Conservation (phyloP, 2,797 vertebrate genomes). For the Megaceryle alcyon region DNA sequence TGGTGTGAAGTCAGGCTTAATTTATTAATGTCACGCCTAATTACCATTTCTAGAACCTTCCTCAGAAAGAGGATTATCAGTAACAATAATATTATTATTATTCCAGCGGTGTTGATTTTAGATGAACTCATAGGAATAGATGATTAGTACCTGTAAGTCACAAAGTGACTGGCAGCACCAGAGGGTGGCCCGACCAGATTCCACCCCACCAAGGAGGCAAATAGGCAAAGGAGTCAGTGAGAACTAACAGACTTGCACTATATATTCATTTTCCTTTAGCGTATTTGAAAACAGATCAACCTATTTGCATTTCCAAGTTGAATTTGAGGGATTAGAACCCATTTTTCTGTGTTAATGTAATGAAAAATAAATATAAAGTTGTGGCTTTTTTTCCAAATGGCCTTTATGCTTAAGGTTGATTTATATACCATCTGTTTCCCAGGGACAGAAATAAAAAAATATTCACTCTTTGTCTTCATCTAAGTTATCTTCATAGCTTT, state of each 20-base stretch:
- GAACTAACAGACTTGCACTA: neutral
- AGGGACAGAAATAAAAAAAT: conserved; percentile 18
- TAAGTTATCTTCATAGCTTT: conserved; percentile 27
- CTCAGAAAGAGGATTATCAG: conserved; percentile 31
- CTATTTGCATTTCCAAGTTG: conserved; percentile 25
- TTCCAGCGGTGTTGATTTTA: neutral
- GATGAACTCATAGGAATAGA: neutral
- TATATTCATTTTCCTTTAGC: neutral
- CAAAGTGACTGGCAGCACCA: neutral
- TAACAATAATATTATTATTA: neutral
- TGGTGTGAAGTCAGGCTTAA: neutral
- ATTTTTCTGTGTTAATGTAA: neutral
- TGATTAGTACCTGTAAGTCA: neutral
- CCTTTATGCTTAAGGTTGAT: neutral
- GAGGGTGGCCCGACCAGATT: neutral
- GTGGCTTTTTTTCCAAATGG: neutral
- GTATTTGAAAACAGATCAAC: neutral
- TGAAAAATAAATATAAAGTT: neutral
- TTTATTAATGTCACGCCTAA: conserved; percentile 36
- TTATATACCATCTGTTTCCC: neutral
- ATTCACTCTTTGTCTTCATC: neutral
- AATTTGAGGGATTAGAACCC: neutral
- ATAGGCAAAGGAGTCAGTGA: neutral
- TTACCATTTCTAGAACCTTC: neutral
- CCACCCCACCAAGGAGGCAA: neutral